Conservation (phyloP, 2,888 invertebrate species). For the Plebejus argus region DNA sequence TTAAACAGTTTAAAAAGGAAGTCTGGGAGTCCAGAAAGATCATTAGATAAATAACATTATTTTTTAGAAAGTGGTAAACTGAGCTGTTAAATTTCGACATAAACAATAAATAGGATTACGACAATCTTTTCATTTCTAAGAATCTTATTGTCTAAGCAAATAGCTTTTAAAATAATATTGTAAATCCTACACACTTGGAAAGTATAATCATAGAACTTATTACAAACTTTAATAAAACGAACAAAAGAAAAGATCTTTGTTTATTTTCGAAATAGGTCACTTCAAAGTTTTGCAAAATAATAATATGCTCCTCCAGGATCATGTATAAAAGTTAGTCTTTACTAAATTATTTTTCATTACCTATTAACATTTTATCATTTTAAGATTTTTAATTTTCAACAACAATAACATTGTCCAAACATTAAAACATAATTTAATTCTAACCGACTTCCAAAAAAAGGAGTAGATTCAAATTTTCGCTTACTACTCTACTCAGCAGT, state of each 20-base stretch:
- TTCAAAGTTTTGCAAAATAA: slow-evolving; percentile 5
- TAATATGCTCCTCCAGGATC: background rate
- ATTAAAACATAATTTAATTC: background rate
- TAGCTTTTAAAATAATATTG: background rate
- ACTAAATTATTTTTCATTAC: background rate
- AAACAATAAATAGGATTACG: too few species aligned
- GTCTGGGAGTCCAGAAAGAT: too few species aligned
- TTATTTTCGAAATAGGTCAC: background rate
- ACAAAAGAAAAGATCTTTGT: slow-evolving; percentile 9
- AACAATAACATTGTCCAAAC: too few species aligned
- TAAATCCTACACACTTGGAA: background rate
- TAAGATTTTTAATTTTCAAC: too few species aligned
- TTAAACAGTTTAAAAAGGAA: too few species aligned
- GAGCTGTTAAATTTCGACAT: too few species aligned
- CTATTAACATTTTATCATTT: background rate
- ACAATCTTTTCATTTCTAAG: too few species aligned
- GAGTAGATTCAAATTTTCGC: too few species aligned
- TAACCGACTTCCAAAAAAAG: too few species aligned
- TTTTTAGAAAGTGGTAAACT: too few species aligned
- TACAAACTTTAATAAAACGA: background rate
- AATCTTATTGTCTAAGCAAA: background rate
- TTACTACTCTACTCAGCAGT: too few species aligned
- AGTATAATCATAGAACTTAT: slow-evolving; percentile 5
- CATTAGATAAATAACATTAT: too few species aligned
- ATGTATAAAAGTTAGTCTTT: background rate